Conservation (phyloP, 2,797 vertebrate species). For the Hypotaenidia okinawae region DNA sequence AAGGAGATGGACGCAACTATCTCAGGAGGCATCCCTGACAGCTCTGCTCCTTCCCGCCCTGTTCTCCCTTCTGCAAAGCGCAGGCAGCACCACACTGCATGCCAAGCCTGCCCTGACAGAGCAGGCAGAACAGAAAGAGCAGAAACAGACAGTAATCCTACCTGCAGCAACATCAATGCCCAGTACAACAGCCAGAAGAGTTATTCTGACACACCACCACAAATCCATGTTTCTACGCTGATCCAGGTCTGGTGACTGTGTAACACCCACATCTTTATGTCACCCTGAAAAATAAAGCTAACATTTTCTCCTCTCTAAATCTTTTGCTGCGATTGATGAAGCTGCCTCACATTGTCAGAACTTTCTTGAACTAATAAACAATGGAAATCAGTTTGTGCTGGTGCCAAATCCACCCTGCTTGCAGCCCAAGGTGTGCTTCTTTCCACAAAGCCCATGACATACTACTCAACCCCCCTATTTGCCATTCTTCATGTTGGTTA, state of each 20-base stretch:
- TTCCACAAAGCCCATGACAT: not conserved
- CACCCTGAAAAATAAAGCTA: not conserved
- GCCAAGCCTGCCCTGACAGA: not conserved
- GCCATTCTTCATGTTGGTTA: conserved; percentile 5
- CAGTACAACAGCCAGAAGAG: not conserved
- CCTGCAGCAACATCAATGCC: accelerated
- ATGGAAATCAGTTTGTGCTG: not conserved
- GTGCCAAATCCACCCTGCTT: not conserved
- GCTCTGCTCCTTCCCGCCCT: not conserved
- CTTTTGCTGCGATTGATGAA: conserved; percentile 4
- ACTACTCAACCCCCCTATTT: not conserved
- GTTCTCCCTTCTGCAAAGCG: not conserved
- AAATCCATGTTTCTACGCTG: not conserved
- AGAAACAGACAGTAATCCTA: not conserved
- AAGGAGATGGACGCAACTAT: accelerated
- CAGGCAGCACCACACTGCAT: accelerated
- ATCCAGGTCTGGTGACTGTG: not conserved
- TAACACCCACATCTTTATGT: not conserved
- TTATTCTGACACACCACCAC: not conserved
- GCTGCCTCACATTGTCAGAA: conserved; percentile 1
- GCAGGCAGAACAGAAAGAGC: not conserved
- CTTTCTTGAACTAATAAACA: conserved; percentile 19
- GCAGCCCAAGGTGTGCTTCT: not conserved
- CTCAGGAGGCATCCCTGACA: not conserved
- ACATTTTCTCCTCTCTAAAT: not conserved